A percentile compares a stretch with the other conserved stretches of the same genome.
Conservation (phyloP, 92 coral and sea anemone species). For the Meandrina meandrites region DNA sequence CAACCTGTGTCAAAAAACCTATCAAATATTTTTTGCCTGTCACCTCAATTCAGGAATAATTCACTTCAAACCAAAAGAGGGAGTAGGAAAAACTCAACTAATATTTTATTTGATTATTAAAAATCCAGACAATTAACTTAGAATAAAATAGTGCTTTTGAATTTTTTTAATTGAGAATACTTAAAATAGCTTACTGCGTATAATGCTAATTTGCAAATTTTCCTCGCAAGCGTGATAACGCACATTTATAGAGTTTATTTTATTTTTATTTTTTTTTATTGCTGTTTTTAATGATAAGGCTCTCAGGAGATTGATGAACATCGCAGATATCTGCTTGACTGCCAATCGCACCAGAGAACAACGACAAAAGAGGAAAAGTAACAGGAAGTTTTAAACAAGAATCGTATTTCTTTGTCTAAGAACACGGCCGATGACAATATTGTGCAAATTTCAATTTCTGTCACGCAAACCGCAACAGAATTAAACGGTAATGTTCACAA, state of each 20-base stretch:
- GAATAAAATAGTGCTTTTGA: background rate
- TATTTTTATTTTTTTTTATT: background rate
- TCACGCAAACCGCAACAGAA: slow-evolving; percentile 42
- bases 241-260: background rate
- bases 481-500: slow-evolving; percentile 4
- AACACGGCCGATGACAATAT: background rate
- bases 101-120: background rate
- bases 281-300: background rate
- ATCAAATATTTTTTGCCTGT: background rate
- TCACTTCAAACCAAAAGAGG: background rate
- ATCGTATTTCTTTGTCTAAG: slow-evolving; percentile 36
- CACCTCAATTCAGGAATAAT: background rate
- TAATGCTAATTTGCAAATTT: background rate
- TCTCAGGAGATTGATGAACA: background rate
- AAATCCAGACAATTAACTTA: background rate
- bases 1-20: slow-evolving; percentile 11
- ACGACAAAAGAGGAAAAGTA: background rate
- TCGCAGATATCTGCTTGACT: background rate
- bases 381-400: slow-evolving; percentile 32
- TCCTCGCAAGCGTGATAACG: background rate
- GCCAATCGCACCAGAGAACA: background rate
- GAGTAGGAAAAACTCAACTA: background rate
- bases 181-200: background rate
- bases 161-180: background rate
- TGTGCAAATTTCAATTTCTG: slow-evolving; percentile 29